Conservation (phyloP, 2,888 invertebrate species). For the Reticulitermes lucifugus region DNA sequence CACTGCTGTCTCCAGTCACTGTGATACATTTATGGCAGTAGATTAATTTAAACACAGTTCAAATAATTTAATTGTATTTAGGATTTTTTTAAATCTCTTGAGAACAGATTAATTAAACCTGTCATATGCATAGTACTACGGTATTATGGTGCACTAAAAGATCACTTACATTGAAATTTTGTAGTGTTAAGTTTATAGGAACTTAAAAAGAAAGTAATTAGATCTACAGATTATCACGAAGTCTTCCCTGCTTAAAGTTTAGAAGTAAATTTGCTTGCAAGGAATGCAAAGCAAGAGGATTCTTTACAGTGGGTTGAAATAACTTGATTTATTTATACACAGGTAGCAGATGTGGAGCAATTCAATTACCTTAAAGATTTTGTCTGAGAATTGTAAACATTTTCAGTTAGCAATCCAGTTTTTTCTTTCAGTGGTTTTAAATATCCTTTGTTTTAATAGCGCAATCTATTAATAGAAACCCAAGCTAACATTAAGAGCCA, state of each 20-base stretch:
- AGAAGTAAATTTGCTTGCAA: not conserved
- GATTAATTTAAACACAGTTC: not conserved
- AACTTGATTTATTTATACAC: slow-evolving; percentile 1
- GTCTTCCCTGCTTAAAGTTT: not conserved
- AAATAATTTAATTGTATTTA: not conserved
- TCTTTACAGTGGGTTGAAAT: not conserved
- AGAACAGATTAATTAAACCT: slow-evolving; percentile 23
- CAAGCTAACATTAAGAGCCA: slow-evolving; percentile 38
- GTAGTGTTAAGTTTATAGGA: slow-evolving; percentile 3
- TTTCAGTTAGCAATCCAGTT: not conserved
- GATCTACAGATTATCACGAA: not conserved
- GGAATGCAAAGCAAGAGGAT: not conserved
- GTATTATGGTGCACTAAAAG: slow-evolving; percentile 5
- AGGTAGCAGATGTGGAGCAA: not conserved
- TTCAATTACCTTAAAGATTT: not conserved
- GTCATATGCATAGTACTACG: slow-evolving; percentile 13
- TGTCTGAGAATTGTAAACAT: not conserved
- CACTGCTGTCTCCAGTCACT: no score
- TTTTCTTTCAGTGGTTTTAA: not conserved
- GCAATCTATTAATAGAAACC: slow-evolving; percentile 35
- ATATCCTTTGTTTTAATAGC: slow-evolving; percentile 13
- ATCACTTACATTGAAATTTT: not conserved
- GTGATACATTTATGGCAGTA: no score
- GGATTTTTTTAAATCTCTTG: slow-evolving; percentile 7
- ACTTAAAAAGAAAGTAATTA: slow-evolving; percentile 10